Conservation (phyloP, 2,113 vertebrate genomes). For the Drymodes brunneopygia region DNA sequence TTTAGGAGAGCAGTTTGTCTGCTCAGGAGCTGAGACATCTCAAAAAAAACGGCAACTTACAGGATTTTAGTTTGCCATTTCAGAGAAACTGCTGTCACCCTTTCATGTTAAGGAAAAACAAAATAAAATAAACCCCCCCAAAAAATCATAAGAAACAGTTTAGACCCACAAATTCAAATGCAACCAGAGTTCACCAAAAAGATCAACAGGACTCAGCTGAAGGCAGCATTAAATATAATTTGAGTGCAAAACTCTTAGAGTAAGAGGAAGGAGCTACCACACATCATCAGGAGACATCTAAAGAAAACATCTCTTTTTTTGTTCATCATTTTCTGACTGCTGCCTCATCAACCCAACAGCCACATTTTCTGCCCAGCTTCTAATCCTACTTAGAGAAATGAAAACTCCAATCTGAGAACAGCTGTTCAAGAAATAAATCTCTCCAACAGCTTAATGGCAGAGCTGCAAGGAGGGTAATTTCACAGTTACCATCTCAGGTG, state of each 20-base stretch:
- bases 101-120: not conserved
- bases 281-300: not conserved
- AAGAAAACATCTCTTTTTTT: not conserved
- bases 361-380: not conserved
- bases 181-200: not conserved
- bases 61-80: not conserved
- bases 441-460: not conserved
- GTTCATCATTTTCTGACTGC: not conserved
- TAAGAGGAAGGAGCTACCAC: not conserved
- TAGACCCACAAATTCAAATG: not conserved
- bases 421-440: not conserved
- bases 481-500: not conserved
- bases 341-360: not conserved
- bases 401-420: not conserved
- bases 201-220: not conserved
- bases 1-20: not conserved
- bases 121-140: not conserved
- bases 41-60: not conserved
- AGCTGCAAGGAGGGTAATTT: not conserved
- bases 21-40: not conserved
- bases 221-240: not conserved
- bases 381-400: not conserved
- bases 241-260: not conserved
- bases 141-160: accelerated
- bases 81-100: not conserved